Conservation (phyloP, 2,113 vertebrate species). For the Cettia cetti region DNA sequence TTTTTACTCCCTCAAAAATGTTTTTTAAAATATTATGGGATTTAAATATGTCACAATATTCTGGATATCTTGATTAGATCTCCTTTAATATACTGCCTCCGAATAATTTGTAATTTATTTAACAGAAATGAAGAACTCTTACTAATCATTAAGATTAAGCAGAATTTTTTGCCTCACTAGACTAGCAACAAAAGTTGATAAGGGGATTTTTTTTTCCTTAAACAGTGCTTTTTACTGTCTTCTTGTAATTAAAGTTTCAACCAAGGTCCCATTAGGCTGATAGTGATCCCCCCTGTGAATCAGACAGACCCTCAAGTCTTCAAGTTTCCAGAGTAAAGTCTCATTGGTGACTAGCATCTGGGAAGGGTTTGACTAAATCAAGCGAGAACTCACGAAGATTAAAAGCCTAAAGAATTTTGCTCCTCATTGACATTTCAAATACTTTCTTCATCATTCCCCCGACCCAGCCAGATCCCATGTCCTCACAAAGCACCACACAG, state of each 20-base stretch:
- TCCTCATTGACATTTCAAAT: background rate
- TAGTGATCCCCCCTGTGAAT: constrained; percentile 7
- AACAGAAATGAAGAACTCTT: constrained; percentile 54
- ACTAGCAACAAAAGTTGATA: constrained; percentile 37
- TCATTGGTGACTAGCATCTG: constrained; percentile 3
- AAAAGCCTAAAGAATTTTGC: constrained; percentile 28
- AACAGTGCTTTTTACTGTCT: constrained; percentile 28
- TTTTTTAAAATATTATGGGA: constrained; percentile 31
- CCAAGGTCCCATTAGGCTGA: constrained; percentile 27
- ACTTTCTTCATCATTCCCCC: background rate
- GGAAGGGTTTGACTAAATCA: constrained; percentile 38
- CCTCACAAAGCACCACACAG: background rate
- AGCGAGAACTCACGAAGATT: background rate
- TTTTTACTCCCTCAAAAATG: constrained; percentile 13
- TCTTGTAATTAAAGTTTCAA: constrained; percentile 59
- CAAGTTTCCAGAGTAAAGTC: constrained; percentile 12
- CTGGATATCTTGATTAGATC: constrained; percentile 68
- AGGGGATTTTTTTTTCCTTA: background rate
- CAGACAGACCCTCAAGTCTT: constrained; percentile 35
- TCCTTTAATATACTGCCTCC: constrained; percentile 35
- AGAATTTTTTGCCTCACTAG: constrained; percentile 49
- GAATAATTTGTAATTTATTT: constrained; percentile 49
- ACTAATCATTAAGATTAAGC: constrained; percentile 60
- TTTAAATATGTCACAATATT: constrained; percentile 60
- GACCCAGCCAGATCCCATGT: background rate